Percentiles rank a stretch among this genome's conserved stretches.
Conservation (phyloP, 1,140 invertebrate species). For the Neotoxoptera formosana region DNA sequence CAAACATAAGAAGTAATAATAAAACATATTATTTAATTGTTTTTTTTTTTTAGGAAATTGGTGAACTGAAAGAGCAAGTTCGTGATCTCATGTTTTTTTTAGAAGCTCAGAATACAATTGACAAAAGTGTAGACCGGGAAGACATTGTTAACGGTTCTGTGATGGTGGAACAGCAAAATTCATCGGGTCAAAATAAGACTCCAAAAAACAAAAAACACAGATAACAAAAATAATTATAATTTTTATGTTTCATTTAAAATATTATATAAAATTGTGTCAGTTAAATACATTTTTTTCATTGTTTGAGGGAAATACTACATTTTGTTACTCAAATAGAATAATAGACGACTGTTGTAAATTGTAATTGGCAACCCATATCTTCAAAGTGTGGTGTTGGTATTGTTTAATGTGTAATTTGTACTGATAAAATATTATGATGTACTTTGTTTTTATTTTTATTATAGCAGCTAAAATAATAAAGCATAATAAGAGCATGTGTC, state of each 20-base stretch:
- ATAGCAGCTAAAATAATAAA: neutral
- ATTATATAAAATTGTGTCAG: neutral
- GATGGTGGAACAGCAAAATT: conserved; percentile 66
- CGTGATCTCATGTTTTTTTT: conserved; percentile 96
- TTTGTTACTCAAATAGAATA: neutral
- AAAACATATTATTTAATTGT: conserved; percentile 44
- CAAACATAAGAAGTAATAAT: neutral
- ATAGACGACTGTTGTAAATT: neutral
- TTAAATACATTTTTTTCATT: neutral
- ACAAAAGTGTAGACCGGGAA: conserved; percentile 66
- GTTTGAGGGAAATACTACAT: neutral
- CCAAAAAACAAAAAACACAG: conserved; percentile 45
- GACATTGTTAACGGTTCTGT: conserved; percentile 78
- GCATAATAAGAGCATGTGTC: neutral
- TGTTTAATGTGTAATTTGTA: neutral
- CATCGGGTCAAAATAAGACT: neutral
- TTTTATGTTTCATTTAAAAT: neutral
- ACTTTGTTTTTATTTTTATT: conserved; percentile 1
- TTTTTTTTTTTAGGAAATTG: conserved; percentile 69
- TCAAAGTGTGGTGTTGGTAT: no score
- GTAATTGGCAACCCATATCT: neutral
- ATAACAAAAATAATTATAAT: neutral
- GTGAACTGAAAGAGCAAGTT: conserved; percentile 88
- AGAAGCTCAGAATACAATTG: conserved; percentile 77
- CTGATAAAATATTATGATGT: neutral